Evolutionary conservation across 2,888 invertebrate species (phyloP).

Genomic region (Kuschelorhynchus macadamiae): DNA sequence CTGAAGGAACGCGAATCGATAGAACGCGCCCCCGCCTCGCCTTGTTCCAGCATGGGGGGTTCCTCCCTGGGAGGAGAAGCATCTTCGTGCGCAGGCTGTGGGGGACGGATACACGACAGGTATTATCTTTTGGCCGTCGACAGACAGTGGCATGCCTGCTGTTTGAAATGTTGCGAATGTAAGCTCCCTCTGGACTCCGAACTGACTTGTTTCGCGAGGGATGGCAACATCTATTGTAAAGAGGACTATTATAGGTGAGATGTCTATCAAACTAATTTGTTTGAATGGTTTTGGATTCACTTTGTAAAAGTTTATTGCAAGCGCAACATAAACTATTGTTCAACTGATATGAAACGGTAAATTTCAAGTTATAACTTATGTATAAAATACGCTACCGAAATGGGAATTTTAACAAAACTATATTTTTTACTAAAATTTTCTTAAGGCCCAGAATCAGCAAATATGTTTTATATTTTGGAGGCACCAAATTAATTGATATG

Average conservation of each 20-base stretch:
- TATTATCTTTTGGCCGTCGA: slow-evolving; percentile 87
- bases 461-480: too few relatives aligned
- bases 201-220: slow-evolving; percentile 89
- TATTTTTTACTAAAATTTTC: too few relatives aligned
- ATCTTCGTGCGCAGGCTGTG: slow-evolving; percentile 75
- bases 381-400: too few relatives aligned
- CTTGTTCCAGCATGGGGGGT: slow-evolving; percentile 67
- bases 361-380: too few relatives aligned
- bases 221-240: slow-evolving; percentile 93
- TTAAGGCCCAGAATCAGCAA: too few relatives aligned
- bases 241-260: slow-evolving; percentile 92
- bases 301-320: too few relatives aligned
- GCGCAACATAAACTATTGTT: too few relatives aligned
- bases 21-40: slow-evolving; percentile 68
- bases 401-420: too few relatives aligned
- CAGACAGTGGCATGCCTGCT: slow-evolving; percentile 90
- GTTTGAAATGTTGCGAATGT: slow-evolving; percentile 89
- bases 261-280: background rate
- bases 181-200: slow-evolving; percentile 87
- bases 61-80: slow-evolving; percentile 64
- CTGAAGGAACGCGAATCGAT: slow-evolving; percentile 78
- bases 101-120: slow-evolving; percentile 75
- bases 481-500: too few relatives aligned
- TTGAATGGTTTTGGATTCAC: too few relatives aligned
- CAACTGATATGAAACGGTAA: too few relatives aligned